Conservation (phyloP, 2,888 invertebrate species). For the Ophion ellenae region DNA sequence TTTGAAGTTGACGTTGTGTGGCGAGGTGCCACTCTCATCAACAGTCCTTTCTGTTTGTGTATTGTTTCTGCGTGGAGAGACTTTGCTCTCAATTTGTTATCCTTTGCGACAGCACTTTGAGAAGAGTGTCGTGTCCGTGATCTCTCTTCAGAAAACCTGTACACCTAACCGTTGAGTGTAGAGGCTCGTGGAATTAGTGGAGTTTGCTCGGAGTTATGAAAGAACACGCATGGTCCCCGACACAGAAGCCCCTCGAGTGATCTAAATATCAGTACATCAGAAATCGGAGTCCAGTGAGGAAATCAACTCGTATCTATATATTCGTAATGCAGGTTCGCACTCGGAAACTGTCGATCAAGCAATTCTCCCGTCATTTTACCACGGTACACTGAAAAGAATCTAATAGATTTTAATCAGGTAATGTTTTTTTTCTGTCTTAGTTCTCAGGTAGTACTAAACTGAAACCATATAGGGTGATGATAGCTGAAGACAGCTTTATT, state of each 20-base stretch:
- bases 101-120: background rate
- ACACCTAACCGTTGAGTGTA: conserved; percentile 9
- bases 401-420: no score
- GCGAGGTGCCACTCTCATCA: background rate
- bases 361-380: no score
- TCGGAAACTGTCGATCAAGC: no score
- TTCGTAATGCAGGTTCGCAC: no score
- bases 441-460: no score
- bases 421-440: no score
- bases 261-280: background rate
- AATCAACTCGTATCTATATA: no score
- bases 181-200: conserved; percentile 28
- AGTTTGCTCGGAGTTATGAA: conserved; percentile 15
- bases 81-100: conserved; percentile 9
- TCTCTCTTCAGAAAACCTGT: background rate
- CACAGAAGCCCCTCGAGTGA: background rate
- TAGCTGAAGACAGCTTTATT: no score
- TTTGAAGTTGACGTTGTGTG: background rate
- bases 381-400: no score
- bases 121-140: background rate
- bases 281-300: background rate
- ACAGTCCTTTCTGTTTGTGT: conserved; percentile 1
- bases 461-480: no score
- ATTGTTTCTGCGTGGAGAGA: background rate
- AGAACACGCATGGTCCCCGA: background rate